Evolutionary conservation across 2,797 vertebrate genomes (phyloP).

Genomic region (Typhlichthys subterraneus): DNA sequence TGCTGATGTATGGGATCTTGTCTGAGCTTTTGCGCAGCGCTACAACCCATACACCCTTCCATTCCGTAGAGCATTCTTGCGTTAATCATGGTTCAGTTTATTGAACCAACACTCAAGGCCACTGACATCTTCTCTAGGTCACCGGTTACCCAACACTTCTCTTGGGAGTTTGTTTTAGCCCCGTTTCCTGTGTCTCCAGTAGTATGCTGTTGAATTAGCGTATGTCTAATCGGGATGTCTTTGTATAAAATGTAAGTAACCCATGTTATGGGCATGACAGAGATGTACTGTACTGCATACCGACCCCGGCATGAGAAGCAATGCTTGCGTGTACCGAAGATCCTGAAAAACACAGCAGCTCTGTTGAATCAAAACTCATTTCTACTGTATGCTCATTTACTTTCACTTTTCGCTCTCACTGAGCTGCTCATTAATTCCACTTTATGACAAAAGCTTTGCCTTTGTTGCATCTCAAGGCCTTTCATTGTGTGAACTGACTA

Average conservation of each 20-base stretch:
- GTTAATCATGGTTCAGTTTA: conserved; percentile 46
- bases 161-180: conserved; percentile 18
- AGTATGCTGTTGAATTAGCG: no score
- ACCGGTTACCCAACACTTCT: conserved; percentile 1
- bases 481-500: conserved; percentile 35
- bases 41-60: conserved; percentile 10
- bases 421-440: conserved; percentile 32
- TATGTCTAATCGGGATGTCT: no score
- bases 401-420: background rate
- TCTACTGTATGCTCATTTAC: conserved; percentile 16
- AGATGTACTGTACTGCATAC: no score
- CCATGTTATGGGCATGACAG: no score
- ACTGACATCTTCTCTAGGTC: conserved; percentile 25
- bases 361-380: conserved; percentile 16
- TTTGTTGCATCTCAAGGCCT: conserved; percentile 12
- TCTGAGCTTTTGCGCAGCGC: conserved; percentile 20
- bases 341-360: conserved; percentile 11
- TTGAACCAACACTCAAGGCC: conserved; percentile 36
- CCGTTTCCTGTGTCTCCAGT: conserved; percentile 1
- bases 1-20: conserved; percentile 10
- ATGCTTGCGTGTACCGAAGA: conserved; percentile 1
- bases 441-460: conserved; percentile 34
- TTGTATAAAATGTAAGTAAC: no score
- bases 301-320: background rate
- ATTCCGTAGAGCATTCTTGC: conserved; percentile 3